A percentile compares a stretch with the other conserved stretches of the same genome.
Evolutionary conservation across 2,113 vertebrate species (phyloP).

Genomic region (Aythya baeri): DNA sequence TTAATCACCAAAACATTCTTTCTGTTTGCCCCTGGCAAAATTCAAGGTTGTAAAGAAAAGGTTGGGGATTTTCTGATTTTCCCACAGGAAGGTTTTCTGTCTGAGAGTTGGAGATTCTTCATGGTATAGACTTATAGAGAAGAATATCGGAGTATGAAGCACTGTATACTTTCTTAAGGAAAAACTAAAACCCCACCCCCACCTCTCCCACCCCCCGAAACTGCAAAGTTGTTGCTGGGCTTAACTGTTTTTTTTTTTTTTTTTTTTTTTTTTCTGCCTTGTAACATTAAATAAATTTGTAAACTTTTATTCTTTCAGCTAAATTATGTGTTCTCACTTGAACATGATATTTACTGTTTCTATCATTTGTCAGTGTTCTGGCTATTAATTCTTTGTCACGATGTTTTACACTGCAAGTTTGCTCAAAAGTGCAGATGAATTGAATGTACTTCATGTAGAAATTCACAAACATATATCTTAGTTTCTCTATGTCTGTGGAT

Average conservation of each 20-base stretch:
- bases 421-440: not conserved
- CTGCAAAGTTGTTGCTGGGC: not conserved
- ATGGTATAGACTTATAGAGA: not conserved
- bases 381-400: constrained; percentile 5
- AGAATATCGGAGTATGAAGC: not conserved
- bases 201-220: not conserved
- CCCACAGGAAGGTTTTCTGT: not conserved
- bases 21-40: constrained; percentile 8
- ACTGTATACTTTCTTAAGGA: not conserved
- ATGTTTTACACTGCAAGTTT: not conserved
- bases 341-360: not conserved
- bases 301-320: not conserved
- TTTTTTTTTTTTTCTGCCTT: not conserved
- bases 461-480: not conserved
- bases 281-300: not conserved
- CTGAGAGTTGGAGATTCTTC: not conserved
- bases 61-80: constrained; percentile 4
- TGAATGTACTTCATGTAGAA: constrained; percentile 2
- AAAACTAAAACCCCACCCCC: not conserved
- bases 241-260: not conserved
- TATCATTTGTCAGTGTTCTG: not conserved
- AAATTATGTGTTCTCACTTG: not conserved
- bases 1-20: constrained; percentile 4
- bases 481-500: not conserved
- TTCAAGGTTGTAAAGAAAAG: not conserved